Percentiles rank a stretch among this genome's conserved stretches.
Conservation (phyloP, 37 sponge, comb jelly and placozoan genomes). For the Halichondria panicea region DNA sequence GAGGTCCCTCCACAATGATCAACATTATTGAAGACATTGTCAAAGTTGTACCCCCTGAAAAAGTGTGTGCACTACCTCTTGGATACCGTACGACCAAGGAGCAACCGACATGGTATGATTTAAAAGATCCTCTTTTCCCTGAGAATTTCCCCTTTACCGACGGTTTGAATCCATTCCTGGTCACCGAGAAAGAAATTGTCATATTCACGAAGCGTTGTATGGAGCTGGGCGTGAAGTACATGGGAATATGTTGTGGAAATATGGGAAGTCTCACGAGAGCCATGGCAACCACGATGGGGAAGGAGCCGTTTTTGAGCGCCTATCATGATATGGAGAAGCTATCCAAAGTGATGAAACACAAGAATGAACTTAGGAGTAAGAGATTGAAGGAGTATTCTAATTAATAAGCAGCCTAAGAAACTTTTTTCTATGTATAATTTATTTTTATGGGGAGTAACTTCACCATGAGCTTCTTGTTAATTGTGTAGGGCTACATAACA, state of each 20-base stretch:
- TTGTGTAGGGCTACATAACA: too few relatives aligned
- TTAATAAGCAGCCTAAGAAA: too few relatives aligned
- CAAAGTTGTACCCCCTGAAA: slow-evolving; percentile 45
- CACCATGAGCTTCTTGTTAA: too few relatives aligned
- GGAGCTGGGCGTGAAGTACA: slow-evolving; percentile 59
- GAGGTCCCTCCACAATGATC: slow-evolving; percentile 55
- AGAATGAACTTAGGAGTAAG: too few relatives aligned
- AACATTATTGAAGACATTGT: slow-evolving; percentile 43
- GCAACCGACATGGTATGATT: slow-evolving; percentile 15
- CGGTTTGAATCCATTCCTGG: slow-evolving; percentile 42
- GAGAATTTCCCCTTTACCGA: slow-evolving; percentile 50
- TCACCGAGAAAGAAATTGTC: slow-evolving; percentile 29
- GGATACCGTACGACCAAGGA: slow-evolving; percentile 65
- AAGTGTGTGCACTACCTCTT: slow-evolving; percentile 56
- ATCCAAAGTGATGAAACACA: too few relatives aligned
- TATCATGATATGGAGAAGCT: too few relatives aligned
- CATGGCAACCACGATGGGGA: slow-evolving; percentile 59
- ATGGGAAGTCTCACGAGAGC: slow-evolving; percentile 44
- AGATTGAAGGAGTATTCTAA: too few relatives aligned
- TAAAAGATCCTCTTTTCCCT: slow-evolving; percentile 32
- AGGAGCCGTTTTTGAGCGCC: slow-evolving; percentile 27
- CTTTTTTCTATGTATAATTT: too few relatives aligned
- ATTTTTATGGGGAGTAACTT: too few relatives aligned
- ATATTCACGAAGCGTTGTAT: slow-evolving; percentile 41
- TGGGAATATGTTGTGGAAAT: slow-evolving; percentile 76